These are phyloP conservation scores for Esox masquinongy DNA, from an alignment of 2,797 vertebrate species.

Conservation along the genomic window DNA sequence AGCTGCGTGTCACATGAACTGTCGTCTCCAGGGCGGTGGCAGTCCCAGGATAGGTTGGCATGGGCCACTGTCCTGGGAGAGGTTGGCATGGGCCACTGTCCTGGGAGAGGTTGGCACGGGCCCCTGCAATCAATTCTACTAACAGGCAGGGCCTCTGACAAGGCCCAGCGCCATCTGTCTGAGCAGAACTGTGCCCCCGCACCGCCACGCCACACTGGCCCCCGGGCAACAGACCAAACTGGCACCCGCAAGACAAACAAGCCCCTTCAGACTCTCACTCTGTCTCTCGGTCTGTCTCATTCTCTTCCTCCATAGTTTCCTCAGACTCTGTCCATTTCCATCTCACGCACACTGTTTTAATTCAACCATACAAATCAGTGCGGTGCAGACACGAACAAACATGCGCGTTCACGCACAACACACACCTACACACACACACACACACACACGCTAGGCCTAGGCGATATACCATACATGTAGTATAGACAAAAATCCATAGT, in stretches of 20 bases:
- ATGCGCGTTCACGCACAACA: constrained; percentile 9
- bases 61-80: constrained; percentile 45
- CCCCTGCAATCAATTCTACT: constrained; percentile 55
- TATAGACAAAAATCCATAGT: too few species aligned
- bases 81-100: constrained; percentile 40
- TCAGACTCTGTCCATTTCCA: constrained; percentile 25
- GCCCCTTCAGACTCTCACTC: constrained; percentile 61
- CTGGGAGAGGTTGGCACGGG: constrained; percentile 51
- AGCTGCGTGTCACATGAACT: constrained; percentile 59
- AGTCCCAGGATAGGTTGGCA: constrained; percentile 41
- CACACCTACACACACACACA: constrained; percentile 1
- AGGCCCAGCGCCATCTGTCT: constrained; percentile 66
- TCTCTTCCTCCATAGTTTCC: constrained; percentile 43
- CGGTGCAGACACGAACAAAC: constrained; percentile 25
- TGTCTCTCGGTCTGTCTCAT: constrained; percentile 57
- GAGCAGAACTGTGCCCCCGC: constrained; percentile 62
- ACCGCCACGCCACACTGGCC: constrained; percentile 60
- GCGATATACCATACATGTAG: too few species aligned
- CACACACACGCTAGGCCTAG: constrained; percentile 6
- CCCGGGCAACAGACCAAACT: constrained; percentile 61
- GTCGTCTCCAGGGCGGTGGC: constrained; percentile 52
- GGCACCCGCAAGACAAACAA: constrained; percentile 67
- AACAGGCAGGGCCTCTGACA: constrained; percentile 67
- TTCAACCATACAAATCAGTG: constrained; percentile 16
- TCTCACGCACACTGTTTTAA: constrained; percentile 5